A percentile compares a stretch with the other conserved stretches of the same genome.
Conservation (phyloP, 53 echinoderm and acorn worm species). For the Hippasteria phrygiana region DNA sequence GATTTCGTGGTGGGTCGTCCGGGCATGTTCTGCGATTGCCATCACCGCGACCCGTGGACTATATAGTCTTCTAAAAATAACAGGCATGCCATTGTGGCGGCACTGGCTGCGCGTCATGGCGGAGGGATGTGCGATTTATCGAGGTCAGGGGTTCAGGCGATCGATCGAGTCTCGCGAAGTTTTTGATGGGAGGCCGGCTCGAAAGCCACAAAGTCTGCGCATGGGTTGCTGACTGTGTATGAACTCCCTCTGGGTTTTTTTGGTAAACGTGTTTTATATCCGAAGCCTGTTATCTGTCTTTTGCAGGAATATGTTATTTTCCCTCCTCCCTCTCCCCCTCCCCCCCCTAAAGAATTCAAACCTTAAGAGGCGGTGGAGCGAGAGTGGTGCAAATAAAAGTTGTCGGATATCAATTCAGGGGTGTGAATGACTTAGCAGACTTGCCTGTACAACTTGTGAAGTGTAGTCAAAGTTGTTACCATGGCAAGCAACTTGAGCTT, state of each 20-base stretch:
- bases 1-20: slow-evolving; percentile 26
- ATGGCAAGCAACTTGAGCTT: not conserved
- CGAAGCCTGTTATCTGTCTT: slow-evolving; percentile 6
- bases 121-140: slow-evolving; percentile 56
- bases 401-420: not conserved
- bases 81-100: slow-evolving; percentile 20
- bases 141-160: slow-evolving; percentile 45
- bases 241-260: slow-evolving; percentile 48
- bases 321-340: too few species aligned
- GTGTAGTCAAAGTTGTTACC: slow-evolving; percentile 26
- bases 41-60: slow-evolving; percentile 27
- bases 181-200: not conserved
- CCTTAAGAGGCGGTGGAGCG: not conserved
- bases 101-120: not conserved
- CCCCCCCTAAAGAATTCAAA: not conserved
- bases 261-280: not conserved
- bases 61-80: slow-evolving; percentile 65
- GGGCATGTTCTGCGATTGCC: slow-evolving; percentile 44
- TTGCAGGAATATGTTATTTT: not conserved
- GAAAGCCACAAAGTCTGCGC: slow-evolving; percentile 38
- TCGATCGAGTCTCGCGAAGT: not conserved
- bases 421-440: not conserved
- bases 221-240: slow-evolving; percentile 34
- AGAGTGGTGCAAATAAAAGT: not conserved
- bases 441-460: not conserved